Evolutionary conservation across 2,113 vertebrate genomes (phyloP).

Genomic region (Dromiciops gliroides): DNA sequence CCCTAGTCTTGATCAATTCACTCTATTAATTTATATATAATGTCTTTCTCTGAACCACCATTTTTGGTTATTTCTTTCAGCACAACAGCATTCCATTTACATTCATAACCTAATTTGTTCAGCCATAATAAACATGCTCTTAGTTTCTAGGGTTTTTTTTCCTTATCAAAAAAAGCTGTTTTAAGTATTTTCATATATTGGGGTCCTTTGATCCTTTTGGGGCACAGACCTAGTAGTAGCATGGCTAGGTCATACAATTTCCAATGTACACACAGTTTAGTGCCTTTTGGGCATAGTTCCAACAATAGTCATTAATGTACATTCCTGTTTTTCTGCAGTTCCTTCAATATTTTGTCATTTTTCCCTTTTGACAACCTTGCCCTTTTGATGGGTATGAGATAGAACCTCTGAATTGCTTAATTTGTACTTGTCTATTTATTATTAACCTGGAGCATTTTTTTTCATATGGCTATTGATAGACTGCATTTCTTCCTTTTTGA

Average conservation of each 20-base stretch:
- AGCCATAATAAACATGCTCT: background rate
- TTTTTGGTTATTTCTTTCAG: background rate
- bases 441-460: background rate
- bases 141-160: background rate
- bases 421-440: background rate
- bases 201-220: background rate
- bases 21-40: background rate
- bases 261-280: background rate
- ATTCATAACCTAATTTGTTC: background rate
- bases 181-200: too few species aligned
- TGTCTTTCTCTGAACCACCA: background rate
- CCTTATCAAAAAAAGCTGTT: background rate
- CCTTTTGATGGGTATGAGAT: background rate
- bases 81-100: background rate
- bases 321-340: background rate
- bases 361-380: background rate
- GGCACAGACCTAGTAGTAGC: background rate
- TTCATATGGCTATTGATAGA: background rate
- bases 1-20: background rate
- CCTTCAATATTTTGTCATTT: background rate
- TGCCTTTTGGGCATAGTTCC: too few species aligned
- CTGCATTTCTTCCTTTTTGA: background rate
- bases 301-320: background rate
- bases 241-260: background rate
- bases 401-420: background rate